A percentile compares a stretch with the other conserved stretches of the same genome.
Evolutionary conservation across 2,113 vertebrate species (phyloP).

Genomic region (Amphiprion ocellaris): DNA sequence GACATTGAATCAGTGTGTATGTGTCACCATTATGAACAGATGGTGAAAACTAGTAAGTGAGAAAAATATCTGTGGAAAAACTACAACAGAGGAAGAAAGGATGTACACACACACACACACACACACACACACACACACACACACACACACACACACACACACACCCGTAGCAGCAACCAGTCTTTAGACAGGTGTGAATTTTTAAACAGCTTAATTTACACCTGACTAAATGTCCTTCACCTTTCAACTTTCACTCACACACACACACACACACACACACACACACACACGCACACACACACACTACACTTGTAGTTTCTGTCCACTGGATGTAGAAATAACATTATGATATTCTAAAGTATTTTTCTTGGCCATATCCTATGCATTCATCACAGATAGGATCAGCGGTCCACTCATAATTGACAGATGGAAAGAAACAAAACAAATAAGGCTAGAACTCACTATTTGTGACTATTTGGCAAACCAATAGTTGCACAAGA

Average conservation of each 20-base stretch:
- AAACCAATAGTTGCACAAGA: too few species aligned
- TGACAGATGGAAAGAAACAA: too few species aligned
- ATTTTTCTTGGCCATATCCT: too few species aligned
- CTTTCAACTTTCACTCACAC: slow-evolving; percentile 20
- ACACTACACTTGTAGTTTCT: slow-evolving; percentile 17
- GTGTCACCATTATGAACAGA: slow-evolving; percentile 1
- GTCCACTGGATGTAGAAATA: slow-evolving; percentile 11
- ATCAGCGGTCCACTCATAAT: too few species aligned
- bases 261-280: slow-evolving; percentile 14
- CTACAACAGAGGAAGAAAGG: background rate
- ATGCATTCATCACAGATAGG: too few species aligned
- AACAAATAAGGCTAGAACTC: too few species aligned
- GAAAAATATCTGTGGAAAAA: background rate
- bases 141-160: background rate
- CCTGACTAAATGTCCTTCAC: slow-evolving; percentile 79
- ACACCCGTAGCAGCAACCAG: slow-evolving; percentile 17
- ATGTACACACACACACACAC: slow-evolving; percentile 1
- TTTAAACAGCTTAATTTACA: slow-evolving; percentile 75
- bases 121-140: background rate
- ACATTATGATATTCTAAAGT: background rate
- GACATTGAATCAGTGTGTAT: background rate
- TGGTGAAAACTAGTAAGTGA: slow-evolving; percentile 1
- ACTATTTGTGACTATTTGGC: too few species aligned
- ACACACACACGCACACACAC: slow-evolving; percentile 21
- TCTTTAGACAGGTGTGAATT: slow-evolving; percentile 70